Conservation (phyloP, 2,888 invertebrate species). For the Cremastinae sp. region DNA sequence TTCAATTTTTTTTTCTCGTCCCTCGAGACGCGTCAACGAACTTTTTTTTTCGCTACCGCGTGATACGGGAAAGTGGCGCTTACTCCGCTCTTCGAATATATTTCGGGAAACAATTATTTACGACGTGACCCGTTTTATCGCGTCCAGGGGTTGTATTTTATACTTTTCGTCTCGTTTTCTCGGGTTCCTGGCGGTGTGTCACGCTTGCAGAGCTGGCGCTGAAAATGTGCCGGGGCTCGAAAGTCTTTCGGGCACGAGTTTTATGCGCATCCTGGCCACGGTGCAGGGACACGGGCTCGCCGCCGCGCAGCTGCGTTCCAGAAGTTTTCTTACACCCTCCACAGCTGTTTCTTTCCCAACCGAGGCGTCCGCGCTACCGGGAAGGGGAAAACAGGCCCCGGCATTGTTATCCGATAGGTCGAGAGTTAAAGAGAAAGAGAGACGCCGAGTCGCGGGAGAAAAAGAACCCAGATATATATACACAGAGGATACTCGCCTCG, state of each 20-base stretch:
- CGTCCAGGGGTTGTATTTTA: too few relatives aligned
- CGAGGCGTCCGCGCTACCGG: slow-evolving; percentile 3
- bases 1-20: too few relatives aligned
- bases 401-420: slow-evolving; percentile 2
- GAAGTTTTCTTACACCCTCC: slow-evolving; percentile 50
- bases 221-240: too few relatives aligned
- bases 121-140: too few relatives aligned
- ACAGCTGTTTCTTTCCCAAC: slow-evolving; percentile 46
- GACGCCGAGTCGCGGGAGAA: not conserved
- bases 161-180: too few relatives aligned
- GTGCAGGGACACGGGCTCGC: not conserved
- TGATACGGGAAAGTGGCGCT: too few relatives aligned
- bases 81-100: too few relatives aligned
- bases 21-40: too few relatives aligned
- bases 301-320: slow-evolving; percentile 65
- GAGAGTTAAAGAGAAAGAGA: not conserved
- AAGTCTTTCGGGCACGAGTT: not conserved
- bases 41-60: too few relatives aligned
- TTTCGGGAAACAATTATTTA: too few relatives aligned
- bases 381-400: not conserved
- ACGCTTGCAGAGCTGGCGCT: too few relatives aligned
- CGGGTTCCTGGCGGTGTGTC: too few relatives aligned
- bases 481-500: slow-evolving; percentile 16
- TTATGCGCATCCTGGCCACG: slow-evolving; percentile 1
- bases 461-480: slow-evolving; percentile 3